Conservation (phyloP, 2,797 vertebrate genomes). For the Erpetoichthys calabaricus region DNA sequence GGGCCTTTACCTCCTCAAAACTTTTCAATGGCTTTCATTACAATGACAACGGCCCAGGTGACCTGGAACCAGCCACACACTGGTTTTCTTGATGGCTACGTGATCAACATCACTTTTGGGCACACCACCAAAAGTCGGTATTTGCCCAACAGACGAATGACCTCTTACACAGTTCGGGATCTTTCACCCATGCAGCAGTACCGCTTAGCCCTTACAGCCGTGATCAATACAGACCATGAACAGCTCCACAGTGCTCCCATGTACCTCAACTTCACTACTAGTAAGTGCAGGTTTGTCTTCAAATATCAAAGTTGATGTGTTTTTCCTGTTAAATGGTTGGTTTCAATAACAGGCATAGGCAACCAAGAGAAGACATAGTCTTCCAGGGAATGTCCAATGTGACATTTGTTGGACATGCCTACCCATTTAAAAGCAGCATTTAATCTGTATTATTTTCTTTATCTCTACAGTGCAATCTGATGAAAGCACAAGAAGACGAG, state of each 20-base stretch:
- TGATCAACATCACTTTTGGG: conserved; percentile 79
- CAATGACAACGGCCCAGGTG: conserved; percentile 63
- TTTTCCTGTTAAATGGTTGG: background rate
- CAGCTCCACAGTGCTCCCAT: conserved; percentile 71
- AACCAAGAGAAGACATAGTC: too few species aligned
- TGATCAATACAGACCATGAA: conserved; percentile 60
- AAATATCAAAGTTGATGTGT: background rate
- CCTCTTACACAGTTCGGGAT: conserved; percentile 66
- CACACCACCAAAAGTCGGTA: conserved; percentile 82
- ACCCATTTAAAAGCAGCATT: too few species aligned
- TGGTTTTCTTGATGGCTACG: conserved; percentile 64
- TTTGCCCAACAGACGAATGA: conserved; percentile 64
- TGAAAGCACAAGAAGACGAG: conserved; percentile 28
- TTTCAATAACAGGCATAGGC: background rate
- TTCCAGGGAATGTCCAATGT: too few species aligned
- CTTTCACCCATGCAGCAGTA: conserved; percentile 70
- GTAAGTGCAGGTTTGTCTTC: conserved; percentile 45
- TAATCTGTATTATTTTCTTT: background rate
- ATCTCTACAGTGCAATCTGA: conserved; percentile 40
- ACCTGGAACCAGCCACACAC: conserved; percentile 57
- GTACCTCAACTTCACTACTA: conserved; percentile 64
- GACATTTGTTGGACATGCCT: too few species aligned
- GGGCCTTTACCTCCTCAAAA: conserved; percentile 81
- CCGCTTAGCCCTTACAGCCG: conserved; percentile 62
- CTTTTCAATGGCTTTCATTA: conserved; percentile 68